Conservation (phyloP, 2,797 vertebrate species). For the Enteromius fasciolatus region DNA sequence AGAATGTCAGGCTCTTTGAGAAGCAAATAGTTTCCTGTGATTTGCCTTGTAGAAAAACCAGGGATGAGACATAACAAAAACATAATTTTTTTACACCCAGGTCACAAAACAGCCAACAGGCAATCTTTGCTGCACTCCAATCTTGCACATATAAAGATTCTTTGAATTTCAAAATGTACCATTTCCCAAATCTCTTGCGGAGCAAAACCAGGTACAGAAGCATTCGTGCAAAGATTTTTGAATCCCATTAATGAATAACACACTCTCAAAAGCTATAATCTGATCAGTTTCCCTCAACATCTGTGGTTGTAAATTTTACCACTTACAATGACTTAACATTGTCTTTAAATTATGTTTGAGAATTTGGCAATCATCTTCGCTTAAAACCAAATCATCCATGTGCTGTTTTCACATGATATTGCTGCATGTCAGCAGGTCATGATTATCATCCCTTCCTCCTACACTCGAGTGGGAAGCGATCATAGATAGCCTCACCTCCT, state of each 20-base stretch:
- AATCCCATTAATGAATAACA: not conserved
- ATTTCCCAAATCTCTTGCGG: not conserved
- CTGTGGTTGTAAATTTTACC: not conserved
- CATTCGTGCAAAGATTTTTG: not conserved
- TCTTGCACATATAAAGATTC: not conserved
- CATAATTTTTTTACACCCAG: not conserved
- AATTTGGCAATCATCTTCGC: not conserved
- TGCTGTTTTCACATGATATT: slow-evolving; percentile 8
- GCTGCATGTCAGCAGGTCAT: slow-evolving; percentile 33
- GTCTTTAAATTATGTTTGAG: not conserved
- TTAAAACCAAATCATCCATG: slow-evolving; percentile 21
- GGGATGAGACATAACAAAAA: not conserved
- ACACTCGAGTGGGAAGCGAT: slow-evolving; percentile 25
- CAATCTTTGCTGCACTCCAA: not conserved
- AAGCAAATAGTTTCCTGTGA: not conserved
- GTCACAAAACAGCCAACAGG: slow-evolving; percentile 12
- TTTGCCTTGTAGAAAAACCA: not conserved
- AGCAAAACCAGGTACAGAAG: not conserved
- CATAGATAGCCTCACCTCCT: slow-evolving; percentile 21
- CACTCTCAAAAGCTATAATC: slow-evolving; percentile 2
- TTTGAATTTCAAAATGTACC: not conserved
- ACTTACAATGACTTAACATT: not conserved
- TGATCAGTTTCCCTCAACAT: not conserved
- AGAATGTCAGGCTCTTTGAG: not conserved
- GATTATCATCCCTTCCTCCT: slow-evolving; percentile 42